Percentiles rank a stretch among this genome's conserved stretches.
Conservation (phyloP, 2,888 invertebrate genomes). For the Lasioglossum oenotherae region DNA sequence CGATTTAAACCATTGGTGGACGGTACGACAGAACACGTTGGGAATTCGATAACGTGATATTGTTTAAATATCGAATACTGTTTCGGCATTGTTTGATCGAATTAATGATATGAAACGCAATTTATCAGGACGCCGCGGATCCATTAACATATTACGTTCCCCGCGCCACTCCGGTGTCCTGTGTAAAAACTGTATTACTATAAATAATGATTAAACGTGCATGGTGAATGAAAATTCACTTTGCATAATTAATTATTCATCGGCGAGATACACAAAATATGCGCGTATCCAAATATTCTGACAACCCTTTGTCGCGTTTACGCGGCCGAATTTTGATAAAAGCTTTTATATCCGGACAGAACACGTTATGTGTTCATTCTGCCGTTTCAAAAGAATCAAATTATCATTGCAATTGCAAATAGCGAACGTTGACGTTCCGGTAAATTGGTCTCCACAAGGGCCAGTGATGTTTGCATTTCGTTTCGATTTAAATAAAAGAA, state of each 20-base stretch:
- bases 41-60: not conserved
- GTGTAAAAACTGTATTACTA: not conserved
- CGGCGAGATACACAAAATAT: not conserved
- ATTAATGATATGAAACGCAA: not conserved
- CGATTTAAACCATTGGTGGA: not conserved
- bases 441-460: not conserved
- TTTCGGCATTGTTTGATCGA: not conserved
- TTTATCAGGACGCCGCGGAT: not conserved
- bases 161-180: not conserved
- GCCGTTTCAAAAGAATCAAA: not conserved
- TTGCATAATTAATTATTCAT: slow-evolving; percentile 1
- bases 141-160: slow-evolving; percentile 17
- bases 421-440: not conserved
- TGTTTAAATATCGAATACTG: slow-evolving; percentile 1
- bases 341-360: not conserved
- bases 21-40: not conserved
- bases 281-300: not conserved
- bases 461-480: not conserved
- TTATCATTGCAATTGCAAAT: not conserved
- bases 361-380: not conserved
- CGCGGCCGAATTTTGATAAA: not conserved
- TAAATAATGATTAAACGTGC: not conserved
- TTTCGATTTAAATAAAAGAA: not conserved
- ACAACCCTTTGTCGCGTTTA: not conserved
- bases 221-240: not conserved